Base-by-base conservation (phyloP, 2,888 invertebrate species). In the Noctua comes region DNA sequence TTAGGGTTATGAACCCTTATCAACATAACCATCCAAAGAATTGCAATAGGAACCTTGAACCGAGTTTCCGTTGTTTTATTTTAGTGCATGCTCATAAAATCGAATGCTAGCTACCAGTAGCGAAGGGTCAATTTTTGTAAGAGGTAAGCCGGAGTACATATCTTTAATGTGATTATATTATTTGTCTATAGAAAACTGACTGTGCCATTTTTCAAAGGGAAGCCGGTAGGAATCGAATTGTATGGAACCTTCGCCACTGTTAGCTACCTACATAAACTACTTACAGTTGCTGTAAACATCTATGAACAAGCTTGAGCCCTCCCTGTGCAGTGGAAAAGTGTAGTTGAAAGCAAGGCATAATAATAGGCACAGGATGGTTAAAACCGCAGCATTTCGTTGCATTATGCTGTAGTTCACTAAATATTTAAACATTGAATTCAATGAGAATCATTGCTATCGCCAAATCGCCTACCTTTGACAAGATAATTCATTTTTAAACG, bases 331-430 rank as follows among this genome's bases (percentile, higher is more conserved):
- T 21, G 96, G 94, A 83, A 95, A 94, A 7, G 96, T 96, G 79
- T 92, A 95, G 88, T 95, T 95, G 46, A 94, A 92, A 51, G 93
- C 92, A 21, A 95, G 89, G 75, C 94, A 94, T 66, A 95, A 80
- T 62, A 95, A 83, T n/a, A 95, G 84, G 83, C 92, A 94, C 16
- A 91, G 84, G 3, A 92, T 86, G 10, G 92, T 90, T 54, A 95
- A 84, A 76, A 93, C 85, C 18, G 91, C 90, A 5, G 91, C 90
- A 88, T 92, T 92, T 82, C 90, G 92, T 48, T 90, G 91, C 95
- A 96, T 95, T 89, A 86, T 91, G 68, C 72, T 73, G 73, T 66
- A 64, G 68, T 40, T 81, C 11, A 74, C 66, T 13, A 85, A 84
- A 80, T 88, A 76, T 76, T 78, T 85, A 78, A 62, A 81, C 83